A percentile compares a stretch with the other conserved stretches of the same genome.
Conservation (phyloP, 2,888 invertebrate genomes). For the Pyrrhia umbra region DNA sequence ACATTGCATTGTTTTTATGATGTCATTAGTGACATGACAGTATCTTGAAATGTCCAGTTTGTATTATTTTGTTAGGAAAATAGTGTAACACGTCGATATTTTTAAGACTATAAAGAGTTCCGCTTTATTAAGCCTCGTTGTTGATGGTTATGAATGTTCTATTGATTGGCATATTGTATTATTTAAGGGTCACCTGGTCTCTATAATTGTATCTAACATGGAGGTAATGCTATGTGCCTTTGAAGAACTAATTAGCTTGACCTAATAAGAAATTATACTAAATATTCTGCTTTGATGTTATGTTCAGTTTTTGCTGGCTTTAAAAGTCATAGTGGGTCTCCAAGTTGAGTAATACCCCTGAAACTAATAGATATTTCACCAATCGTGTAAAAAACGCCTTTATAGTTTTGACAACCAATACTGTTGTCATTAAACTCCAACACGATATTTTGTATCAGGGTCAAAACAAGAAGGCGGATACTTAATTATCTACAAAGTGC, state of each 20-base stretch:
- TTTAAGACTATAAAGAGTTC: conserved; percentile 23
- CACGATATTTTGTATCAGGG: not conserved
- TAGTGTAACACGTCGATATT: conserved; percentile 39
- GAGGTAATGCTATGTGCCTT: conserved; percentile 5
- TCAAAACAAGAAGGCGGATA: not conserved
- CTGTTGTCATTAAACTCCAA: not conserved
- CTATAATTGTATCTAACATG: conserved; percentile 7
- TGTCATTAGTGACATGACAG: conserved; percentile 45
- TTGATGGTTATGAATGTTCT: not conserved
- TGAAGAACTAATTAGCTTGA: conserved; percentile 6
- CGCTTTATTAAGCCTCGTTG: conserved; percentile 23
- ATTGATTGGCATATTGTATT: conserved; percentile 9
- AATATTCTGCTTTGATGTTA: too few species aligned
- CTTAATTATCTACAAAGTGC: not conserved
- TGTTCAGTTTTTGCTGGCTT: too few species aligned
- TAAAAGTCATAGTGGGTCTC: too few species aligned
- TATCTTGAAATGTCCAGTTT: conserved; percentile 34
- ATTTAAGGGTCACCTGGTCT: conserved; percentile 12
- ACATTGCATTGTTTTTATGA: conserved; percentile 33
- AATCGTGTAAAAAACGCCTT: too few species aligned
- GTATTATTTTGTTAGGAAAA: conserved; percentile 26
- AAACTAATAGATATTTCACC: too few species aligned
- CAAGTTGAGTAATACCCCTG: too few species aligned
- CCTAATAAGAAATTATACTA: too few species aligned
- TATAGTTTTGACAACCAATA: not conserved